A percentile compares a stretch with the other conserved stretches of the same genome.
Evolutionary conservation across 2,113 vertebrate genomes (phyloP).

Genomic region (Amia ocellicauda): DNA sequence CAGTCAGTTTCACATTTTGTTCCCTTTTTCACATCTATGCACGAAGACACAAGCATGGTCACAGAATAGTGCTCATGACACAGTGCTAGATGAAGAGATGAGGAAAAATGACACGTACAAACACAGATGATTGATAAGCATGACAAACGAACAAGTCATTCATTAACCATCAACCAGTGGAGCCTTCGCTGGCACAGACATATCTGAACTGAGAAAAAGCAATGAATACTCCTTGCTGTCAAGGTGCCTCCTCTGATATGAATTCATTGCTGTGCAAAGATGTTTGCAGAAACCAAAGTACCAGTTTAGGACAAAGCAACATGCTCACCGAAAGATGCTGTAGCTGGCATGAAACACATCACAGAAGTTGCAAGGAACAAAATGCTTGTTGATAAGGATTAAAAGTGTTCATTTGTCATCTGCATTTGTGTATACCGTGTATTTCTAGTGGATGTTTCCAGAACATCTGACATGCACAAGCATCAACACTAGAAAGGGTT

Average conservation of each 20-base stretch:
- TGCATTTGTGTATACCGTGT: too few relatives aligned
- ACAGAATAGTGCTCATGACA: conserved; percentile 45
- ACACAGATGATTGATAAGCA: conserved; percentile 61
- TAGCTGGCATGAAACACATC: too few relatives aligned
- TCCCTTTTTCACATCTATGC: neutral
- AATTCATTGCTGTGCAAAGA: conserved; percentile 22
- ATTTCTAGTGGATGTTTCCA: too few relatives aligned
- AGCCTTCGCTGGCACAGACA: conserved; percentile 40
- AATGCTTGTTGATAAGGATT: too few relatives aligned
- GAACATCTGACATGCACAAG: too few relatives aligned
- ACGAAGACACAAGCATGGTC: conserved; percentile 34
- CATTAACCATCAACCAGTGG: conserved; percentile 54
- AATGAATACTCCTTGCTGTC: conserved; percentile 33
- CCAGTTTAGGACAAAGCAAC: neutral
- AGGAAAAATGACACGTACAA: conserved; percentile 54
- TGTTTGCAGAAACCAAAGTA: conserved; percentile 2
- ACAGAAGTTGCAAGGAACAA: too few relatives aligned
- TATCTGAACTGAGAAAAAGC: conserved; percentile 22
- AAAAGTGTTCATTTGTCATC: too few relatives aligned
- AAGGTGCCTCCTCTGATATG: conserved; percentile 50
- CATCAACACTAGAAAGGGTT: too few relatives aligned
- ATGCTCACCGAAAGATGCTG: neutral
- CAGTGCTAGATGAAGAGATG: conserved; percentile 46
- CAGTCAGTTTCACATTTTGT: too few relatives aligned
- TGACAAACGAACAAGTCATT: conserved; percentile 58